These are phyloP conservation scores for Andrena minutula DNA, from an alignment of 2,888 invertebrate genomes.

Conservation along the genomic window DNA sequence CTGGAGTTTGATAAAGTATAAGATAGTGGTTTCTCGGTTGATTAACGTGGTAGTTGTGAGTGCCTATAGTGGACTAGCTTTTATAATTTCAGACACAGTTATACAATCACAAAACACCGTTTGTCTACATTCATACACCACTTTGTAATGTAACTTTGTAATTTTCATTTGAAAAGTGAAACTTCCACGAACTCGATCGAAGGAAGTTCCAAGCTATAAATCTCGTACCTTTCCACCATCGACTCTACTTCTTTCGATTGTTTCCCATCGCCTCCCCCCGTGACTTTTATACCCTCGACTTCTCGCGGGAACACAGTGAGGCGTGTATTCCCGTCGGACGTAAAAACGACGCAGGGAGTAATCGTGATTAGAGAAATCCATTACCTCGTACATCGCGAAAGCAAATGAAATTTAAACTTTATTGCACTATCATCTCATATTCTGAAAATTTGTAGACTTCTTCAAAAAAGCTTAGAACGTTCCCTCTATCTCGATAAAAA, in stretches of 20 bases:
- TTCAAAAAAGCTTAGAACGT: too few species aligned
- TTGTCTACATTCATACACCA: not conserved
- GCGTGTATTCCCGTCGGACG: not conserved
- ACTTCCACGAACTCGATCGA: slow-evolving; percentile 44
- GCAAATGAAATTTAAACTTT: not conserved
- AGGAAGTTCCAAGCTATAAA: slow-evolving; percentile 43
- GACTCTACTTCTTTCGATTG: slow-evolving; percentile 36
- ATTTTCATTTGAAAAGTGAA: slow-evolving; percentile 45
- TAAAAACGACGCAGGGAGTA: not conserved
- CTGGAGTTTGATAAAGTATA: too few species aligned
- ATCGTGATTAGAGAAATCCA: not conserved
- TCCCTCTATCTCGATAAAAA: too few species aligned
- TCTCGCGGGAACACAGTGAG: not conserved
- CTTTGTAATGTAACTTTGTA: slow-evolving; percentile 32
- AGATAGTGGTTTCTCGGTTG: too few species aligned
- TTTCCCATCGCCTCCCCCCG: slow-evolving; percentile 22
- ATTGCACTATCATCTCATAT: not conserved
- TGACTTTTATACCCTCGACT: slow-evolving; percentile 27
- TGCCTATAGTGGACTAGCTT: too few species aligned
- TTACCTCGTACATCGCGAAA: not conserved
- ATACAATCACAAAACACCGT: not conserved
- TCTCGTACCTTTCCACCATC: slow-evolving; percentile 30
- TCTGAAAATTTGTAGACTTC: too few species aligned
- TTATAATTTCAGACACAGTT: not conserved
- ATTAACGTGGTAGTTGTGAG: too few species aligned